Evolutionary conservation across 2,797 vertebrate genomes (phyloP), one percentile per base, ranked within the genome.

Genomic region (Xenopus petersii): DNA sequence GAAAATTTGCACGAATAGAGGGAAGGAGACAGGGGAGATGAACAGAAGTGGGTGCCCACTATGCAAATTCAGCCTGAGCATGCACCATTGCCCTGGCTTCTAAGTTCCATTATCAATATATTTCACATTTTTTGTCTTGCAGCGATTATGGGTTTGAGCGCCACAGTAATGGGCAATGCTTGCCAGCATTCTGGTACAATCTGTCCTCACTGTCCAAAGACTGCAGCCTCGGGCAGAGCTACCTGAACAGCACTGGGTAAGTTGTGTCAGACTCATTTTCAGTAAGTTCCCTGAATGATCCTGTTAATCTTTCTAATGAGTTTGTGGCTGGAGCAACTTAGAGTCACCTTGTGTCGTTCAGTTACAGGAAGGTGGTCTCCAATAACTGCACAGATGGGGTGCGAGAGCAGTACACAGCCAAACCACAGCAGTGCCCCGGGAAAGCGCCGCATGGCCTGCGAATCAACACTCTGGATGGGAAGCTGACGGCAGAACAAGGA

Each of bases 241-340:
- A 98, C 74, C 93, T 99, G 79, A 99, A 98, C 85, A 98, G 96
- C 84, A 99, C 96, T 0, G 97, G 96, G 97, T 98, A 88, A 93
- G 92, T 86, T 26, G 49, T 42, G 36, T 42, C 36, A 42, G 36
- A 42, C 36, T 42, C 36, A 42, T 30, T 30, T 30, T 30, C 26
- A 30, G 26, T 30, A 30, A 4, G 26, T 30, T 30, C 4, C 36
- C 36, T 9, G 36, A 42, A 42, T 42, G 36, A 42, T 42, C 36
- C 36, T 5, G 36, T 6, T 42, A 9, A 3, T 9, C 36, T 5
- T 4, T 30, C 36, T 42, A 5, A 6, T 42, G 36, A 0, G 5
- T 9, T 9, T 6, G 36, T 42, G 36, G 5, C 8, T 42, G 36
- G 36, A 9, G 36, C 4, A 6, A 3, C 36, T 42, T 3, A 42